phyloP scores from a whole-genome alignment of 2,797 vertebrate genomes.

The Furcifer pardalis region DNA sequence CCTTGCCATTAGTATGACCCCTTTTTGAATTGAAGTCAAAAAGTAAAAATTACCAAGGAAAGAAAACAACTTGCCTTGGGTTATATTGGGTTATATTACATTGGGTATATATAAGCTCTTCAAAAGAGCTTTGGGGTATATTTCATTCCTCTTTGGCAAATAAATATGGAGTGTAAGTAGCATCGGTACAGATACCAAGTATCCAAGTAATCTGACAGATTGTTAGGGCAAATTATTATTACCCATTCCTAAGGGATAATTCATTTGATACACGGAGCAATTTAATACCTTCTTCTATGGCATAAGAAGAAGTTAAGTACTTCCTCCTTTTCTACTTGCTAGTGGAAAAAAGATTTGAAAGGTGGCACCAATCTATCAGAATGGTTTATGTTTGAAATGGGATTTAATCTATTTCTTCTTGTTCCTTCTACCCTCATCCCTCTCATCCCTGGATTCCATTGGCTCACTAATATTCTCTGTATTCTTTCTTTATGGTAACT shows the following conservation, averaged over 20 bases:
- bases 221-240: constrained; percentile 1
- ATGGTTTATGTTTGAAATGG: not conserved
- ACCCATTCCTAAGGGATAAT: constrained; percentile 29
- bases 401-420: not conserved
- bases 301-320: not conserved
- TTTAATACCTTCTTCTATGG: not conserved
- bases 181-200: not conserved
- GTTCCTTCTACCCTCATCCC: not conserved
- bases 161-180: not conserved
- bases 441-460: no score
- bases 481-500: not conserved
- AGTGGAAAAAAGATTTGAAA: not conserved
- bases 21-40: no score
- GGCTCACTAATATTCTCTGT: not conserved
- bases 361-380: fast-evolving
- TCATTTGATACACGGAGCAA: not conserved
- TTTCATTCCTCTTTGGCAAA: not conserved
- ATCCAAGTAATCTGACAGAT: not conserved
- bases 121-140: constrained; percentile 5
- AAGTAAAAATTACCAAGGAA: no score
- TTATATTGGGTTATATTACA: no score
- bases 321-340: not conserved
- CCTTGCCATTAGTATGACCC: no score
- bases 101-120: no score
- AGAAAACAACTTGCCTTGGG: no score